Conservation (phyloP, 2,797 vertebrate species). For the Girardinus metallicus region DNA sequence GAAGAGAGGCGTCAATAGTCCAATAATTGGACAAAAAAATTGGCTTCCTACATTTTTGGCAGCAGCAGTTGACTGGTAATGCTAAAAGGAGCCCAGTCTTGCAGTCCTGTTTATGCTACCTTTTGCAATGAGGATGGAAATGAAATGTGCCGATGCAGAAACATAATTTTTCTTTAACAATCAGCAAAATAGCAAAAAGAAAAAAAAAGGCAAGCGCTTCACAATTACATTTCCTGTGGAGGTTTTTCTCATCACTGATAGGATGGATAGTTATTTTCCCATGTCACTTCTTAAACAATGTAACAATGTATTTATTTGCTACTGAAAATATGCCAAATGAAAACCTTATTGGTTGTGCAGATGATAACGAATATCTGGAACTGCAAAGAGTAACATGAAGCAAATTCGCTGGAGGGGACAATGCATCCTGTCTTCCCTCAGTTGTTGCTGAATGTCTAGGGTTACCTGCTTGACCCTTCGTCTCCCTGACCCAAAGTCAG, state of each 20-base stretch:
- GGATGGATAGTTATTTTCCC: constrained; percentile 10
- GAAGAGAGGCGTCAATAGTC: constrained; percentile 2
- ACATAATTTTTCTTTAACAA: constrained; percentile 33
- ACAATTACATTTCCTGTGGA: background rate
- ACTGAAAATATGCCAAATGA: constrained; percentile 17
- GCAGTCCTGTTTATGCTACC: background rate
- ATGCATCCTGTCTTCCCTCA: background rate
- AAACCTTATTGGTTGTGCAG: constrained; percentile 1
- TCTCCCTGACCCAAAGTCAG: background rate
- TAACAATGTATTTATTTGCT: constrained; percentile 2
- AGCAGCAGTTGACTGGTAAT: constrained; percentile 7
- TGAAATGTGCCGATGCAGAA: constrained; percentile 19
- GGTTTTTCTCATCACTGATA: background rate
- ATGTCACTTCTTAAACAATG: constrained; percentile 4
- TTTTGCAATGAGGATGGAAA: constrained; percentile 16
- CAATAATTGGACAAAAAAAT: constrained; percentile 31
- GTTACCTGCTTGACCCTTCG: background rate
- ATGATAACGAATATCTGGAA: constrained; percentile 12
- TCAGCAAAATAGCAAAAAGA: background rate
- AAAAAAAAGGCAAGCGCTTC: constrained; percentile 5
- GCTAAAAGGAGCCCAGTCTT: constrained; percentile 6
- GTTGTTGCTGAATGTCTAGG: background rate
- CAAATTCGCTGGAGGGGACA: background rate
- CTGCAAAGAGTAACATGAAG: constrained; percentile 7
- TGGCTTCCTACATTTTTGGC: constrained; percentile 16